Base-by-base conservation (phyloP, 2,797 vertebrate genomes). In the Salmo trutta region DNA sequence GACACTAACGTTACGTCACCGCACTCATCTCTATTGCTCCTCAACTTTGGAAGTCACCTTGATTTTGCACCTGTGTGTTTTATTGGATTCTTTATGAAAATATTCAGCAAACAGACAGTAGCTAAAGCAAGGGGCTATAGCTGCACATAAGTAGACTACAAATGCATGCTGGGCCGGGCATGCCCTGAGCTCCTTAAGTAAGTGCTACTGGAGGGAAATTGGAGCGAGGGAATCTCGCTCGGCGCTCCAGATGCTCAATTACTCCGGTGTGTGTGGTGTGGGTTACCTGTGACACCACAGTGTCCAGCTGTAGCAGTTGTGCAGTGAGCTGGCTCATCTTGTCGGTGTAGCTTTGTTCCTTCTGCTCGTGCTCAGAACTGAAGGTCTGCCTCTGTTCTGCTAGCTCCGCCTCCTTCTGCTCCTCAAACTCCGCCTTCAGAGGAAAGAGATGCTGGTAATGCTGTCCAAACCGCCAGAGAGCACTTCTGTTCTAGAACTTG, bases 251-350 rank as follows among this genome's bases (percentile, higher is more conserved):
- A 5, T 29, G 21, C 33, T 31, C 47, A 19, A 2, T 54, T 14
- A 33, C 7, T 29, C 29, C 1, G n/a, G 33, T 75, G 74, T 65
- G 21, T 75, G 62, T 67, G 62, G 33, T 75, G 66, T 70, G 71
- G 41, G 27, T 69, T 84, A 98, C 97, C 96, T 98, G 94, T 52
- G 84, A 84, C 54, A 95, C 92, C 29, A 93, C 84, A 65, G 85
- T 77, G n/a, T 91, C 89, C 14, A 93, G 94, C 80, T 96, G 93
- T 81, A 95, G 94, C 12, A 98, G 93, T 79, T 95, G 94, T 21
- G 82, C 75, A 27, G 91, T 93, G 64, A 96, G 88, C 65, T 89
- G 86, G 69, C 93, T 94, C 85, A 92, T 93, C 79, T 96, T 94
- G 75, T 88, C 87, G 0, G 86, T 91, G 80, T 92, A 91, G 87